Conservation (phyloP, 2,888 invertebrate species). For the Adelognathus sp. region DNA sequence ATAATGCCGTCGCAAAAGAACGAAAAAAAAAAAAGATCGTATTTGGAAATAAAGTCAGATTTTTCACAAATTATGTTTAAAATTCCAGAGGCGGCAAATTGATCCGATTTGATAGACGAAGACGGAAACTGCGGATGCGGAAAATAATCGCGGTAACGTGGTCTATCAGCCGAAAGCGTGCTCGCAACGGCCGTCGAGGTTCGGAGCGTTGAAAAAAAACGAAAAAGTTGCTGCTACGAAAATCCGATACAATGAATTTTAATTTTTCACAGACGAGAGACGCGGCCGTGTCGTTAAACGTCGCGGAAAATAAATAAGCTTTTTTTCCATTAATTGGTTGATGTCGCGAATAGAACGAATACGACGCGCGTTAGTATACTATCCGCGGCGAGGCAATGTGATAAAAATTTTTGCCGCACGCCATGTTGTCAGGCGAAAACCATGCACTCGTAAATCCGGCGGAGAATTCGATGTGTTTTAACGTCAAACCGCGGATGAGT, state of each 20-base stretch:
- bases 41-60: background rate
- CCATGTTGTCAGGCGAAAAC: constrained; percentile 83
- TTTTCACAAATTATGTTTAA: background rate
- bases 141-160: constrained; percentile 24
- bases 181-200: constrained; percentile 15
- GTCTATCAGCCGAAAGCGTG: constrained; percentile 45
- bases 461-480: constrained; percentile 30
- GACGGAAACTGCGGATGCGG: background rate
- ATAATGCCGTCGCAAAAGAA: background rate
- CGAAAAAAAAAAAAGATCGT: background rate
- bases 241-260: background rate
- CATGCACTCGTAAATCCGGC: constrained; percentile 69
- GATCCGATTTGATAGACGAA: background rate
- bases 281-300: background rate
- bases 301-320: background rate
- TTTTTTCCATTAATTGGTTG: background rate
- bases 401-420: constrained; percentile 79
- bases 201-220: constrained; percentile 13
- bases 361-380: constrained; percentile 17
- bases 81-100: background rate
- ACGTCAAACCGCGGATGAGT: background rate
- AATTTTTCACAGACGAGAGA: background rate
- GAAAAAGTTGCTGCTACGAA: background rate
- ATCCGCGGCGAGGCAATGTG: constrained; percentile 65
- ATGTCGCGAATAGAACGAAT: background rate